Base-by-base conservation (phyloP, 2,113 vertebrate species). In the Scartelaos histophorus region DNA sequence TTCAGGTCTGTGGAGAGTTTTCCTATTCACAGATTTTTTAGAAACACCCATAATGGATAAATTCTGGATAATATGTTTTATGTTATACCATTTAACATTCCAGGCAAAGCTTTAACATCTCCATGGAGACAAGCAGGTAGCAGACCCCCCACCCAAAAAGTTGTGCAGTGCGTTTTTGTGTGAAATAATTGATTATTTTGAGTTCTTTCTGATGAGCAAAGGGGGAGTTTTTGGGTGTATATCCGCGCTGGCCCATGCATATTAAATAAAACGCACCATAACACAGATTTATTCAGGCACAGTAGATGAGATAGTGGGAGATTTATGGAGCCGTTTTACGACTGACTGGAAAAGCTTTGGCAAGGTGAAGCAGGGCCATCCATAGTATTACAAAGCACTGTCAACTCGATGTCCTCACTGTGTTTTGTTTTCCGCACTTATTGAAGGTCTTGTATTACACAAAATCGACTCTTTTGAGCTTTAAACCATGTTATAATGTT, bases 261-360 rank as follows among this genome's bases (percentile, higher is more conserved):
- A 69, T 29, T 69, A 54, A 69, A 69, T 69, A 25, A 54, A 53
- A 56, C 35, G 67, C 49, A 35, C 24, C 67, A 54, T 54, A 66
- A 66, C 25, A 54, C 67, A 68, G 47, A 68, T 69, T 34, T 69
- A 69, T 69, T 69, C 49, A 35, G 35, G 67, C 53, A 56, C 67
- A 69, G 17, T 57, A 38, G 51, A 69, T 69, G 67, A 56, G 47
- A 69, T 69, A 51, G 47, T 35, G 49, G 51, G 47, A 69, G 29
- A 56, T 69, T 69, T 69, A 69, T 56, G 51, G 35, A 43, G 51
- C 1, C 13, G 19, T 69, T 69, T 69, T 57, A 56, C 34, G 57
- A 56, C 29, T 69, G 17, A 69, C 29, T 38, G 51, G 51, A 53
- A 69, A 69, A 38, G 25, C 51, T 69, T 35, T 54, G 67, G 65